A percentile compares a stretch with the other conserved stretches of the same genome.
phyloP scores from a whole-genome alignment of 37 sponge, comb jelly and placozoan genomes.

The Chondrosia reniformis region DNA sequence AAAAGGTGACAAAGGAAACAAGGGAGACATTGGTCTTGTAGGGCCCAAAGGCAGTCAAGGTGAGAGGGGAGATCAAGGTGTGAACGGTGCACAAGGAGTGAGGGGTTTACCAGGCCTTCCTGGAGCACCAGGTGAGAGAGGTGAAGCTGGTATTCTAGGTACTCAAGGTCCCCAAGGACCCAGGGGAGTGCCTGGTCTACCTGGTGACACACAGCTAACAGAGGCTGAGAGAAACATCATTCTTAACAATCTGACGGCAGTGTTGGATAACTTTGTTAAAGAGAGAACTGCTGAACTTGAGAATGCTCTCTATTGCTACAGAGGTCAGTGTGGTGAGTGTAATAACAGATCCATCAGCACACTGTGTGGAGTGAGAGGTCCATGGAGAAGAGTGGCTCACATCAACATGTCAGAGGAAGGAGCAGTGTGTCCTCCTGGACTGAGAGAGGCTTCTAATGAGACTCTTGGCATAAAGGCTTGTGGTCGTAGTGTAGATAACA shows the following conservation, averaged over 20 bases:
- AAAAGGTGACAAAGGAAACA: too few relatives aligned
- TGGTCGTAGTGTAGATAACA: background rate
- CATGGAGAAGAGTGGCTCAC: background rate
- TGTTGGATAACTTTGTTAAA: background rate
- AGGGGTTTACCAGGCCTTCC: background rate
- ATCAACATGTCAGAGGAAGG: constrained; percentile 2
- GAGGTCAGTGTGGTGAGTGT: background rate
- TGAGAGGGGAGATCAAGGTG: background rate
- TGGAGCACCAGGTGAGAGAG: background rate
- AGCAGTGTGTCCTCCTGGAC: background rate
- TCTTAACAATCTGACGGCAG: background rate
- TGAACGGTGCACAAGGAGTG: background rate
- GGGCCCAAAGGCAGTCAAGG: background rate
- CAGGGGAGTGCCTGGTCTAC: constrained; percentile 4
- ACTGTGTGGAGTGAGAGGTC: background rate
- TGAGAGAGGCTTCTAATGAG: background rate
- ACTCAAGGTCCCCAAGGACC: background rate
- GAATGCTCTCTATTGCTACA: background rate
- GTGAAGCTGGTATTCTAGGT: background rate
- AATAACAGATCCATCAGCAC: background rate
- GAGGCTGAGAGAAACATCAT: background rate
- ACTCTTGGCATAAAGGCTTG: background rate
- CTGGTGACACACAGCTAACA: background rate
- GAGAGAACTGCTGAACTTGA: background rate
- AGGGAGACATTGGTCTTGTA: background rate